Evolutionary conservation across 1,140 invertebrate species (phyloP).

Genomic region (Acromyrmex heyeri): DNA sequence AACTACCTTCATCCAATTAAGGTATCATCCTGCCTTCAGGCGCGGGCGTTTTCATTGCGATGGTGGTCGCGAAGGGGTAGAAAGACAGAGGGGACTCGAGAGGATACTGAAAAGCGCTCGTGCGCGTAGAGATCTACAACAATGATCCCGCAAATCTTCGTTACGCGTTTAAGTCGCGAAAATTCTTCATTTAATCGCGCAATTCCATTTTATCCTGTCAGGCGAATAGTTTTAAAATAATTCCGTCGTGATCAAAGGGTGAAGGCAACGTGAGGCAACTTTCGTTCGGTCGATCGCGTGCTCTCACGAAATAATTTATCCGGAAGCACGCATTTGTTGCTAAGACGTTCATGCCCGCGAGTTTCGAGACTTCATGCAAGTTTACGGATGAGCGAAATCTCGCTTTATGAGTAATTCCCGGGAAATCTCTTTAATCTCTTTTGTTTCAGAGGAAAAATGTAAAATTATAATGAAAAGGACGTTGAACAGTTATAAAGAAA

Average conservation of each 20-base stretch:
- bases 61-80: neutral
- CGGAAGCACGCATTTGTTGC: conserved; percentile 46
- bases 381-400: conserved; percentile 29
- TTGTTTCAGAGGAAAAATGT: neutral
- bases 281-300: conserved; percentile 47
- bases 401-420: conserved; percentile 4
- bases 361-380: conserved; percentile 29
- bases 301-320: conserved; percentile 44
- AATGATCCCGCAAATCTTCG: conserved; percentile 51
- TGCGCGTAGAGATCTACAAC: conserved; percentile 46
- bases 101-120: conserved; percentile 36
- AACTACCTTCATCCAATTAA: conserved; percentile 73
- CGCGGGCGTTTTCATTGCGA: conserved; percentile 34
- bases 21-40: conserved; percentile 66
- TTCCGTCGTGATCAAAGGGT: conserved; percentile 19
- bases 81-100: neutral
- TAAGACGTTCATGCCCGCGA: conserved; percentile 42
- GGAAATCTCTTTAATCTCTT: neutral
- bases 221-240: conserved; percentile 47
- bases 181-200: conserved; percentile 50
- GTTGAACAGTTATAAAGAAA: neutral
- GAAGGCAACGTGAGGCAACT: conserved; percentile 10
- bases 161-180: conserved; percentile 48
- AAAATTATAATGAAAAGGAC: conserved; percentile 7
- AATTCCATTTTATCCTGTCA: conserved; percentile 28